phyloP scores from a whole-genome alignment of 1,140 invertebrate genomes.

The Brachionus sp. region DNA sequence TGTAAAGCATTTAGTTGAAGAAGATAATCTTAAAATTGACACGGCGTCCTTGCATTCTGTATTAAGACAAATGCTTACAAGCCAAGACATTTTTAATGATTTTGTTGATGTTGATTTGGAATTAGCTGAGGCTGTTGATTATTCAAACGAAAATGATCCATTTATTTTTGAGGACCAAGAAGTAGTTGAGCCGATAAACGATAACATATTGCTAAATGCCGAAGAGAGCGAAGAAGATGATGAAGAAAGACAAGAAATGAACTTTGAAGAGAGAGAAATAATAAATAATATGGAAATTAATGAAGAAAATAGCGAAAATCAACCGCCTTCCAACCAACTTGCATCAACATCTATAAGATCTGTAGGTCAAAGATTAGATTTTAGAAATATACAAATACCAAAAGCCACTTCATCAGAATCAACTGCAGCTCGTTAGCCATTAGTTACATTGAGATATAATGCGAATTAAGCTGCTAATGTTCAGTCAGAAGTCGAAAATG shows the following conservation, averaged over 20 bases:
- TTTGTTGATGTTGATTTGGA: not conserved
- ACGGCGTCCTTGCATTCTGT: not conserved
- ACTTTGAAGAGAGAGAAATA: not conserved
- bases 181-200: not conserved
- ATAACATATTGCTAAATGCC: not conserved
- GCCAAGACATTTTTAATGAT: not conserved
- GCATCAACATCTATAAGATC: not conserved
- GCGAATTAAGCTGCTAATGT: not conserved
- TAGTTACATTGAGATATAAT: not conserved
- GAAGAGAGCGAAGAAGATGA: not conserved
- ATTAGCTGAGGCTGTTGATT: not conserved
- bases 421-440: not conserved
- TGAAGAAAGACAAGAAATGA: not conserved
- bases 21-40: not conserved
- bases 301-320: not conserved
- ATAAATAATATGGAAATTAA: not conserved
- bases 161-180: not conserved
- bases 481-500: not conserved
- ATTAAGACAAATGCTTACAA: conserved; percentile 1
- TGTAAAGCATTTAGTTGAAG: too few species aligned
- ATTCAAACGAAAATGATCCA: not conserved
- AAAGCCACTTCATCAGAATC: not conserved
- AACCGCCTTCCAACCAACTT: not conserved
- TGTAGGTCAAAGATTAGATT: not conserved
- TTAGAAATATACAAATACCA: not conserved